Evolutionary conservation across 2,888 invertebrate genomes (phyloP).

Genomic region (Bellardia bayeri): DNA sequence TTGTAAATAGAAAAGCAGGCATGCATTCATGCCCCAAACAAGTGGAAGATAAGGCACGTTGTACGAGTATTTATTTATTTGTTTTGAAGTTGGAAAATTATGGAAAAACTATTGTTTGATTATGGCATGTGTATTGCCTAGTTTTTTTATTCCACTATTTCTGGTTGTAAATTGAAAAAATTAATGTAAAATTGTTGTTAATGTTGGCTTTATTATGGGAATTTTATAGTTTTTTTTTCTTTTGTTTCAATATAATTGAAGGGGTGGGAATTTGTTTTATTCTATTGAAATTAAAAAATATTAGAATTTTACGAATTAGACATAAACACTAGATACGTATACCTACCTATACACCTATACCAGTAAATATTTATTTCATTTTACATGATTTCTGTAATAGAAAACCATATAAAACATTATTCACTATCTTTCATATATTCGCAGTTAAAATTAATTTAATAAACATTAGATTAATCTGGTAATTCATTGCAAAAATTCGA

Average conservation of each 20-base stretch:
- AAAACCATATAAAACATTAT: too few species aligned
- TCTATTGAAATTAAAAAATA: neutral
- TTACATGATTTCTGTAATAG: too few species aligned
- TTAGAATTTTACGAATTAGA: too few species aligned
- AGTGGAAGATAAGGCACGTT: conserved; percentile 35
- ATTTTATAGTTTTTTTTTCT: neutral
- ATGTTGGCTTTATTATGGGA: neutral
- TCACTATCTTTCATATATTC: too few species aligned
- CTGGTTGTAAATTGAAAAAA: neutral
- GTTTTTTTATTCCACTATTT: neutral
- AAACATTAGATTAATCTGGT: too few species aligned
- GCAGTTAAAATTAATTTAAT: too few species aligned
- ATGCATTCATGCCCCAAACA: neutral
- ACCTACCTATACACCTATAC: too few species aligned
- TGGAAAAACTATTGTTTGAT: conserved; percentile 20
- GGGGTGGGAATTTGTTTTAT: conserved; percentile 4
- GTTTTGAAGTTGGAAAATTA: neutral
- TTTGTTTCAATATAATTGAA: neutral
- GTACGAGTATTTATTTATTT: neutral
- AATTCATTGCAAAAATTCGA: too few species aligned
- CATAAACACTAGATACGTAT: too few species aligned
- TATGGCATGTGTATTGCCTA: neutral
- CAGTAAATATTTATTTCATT: too few species aligned
- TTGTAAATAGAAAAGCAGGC: neutral
- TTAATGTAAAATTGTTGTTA: neutral